Evolutionary conservation across 64 coral and sea anemone genomes (phyloP).

Genomic region (Acropora tenuis): DNA sequence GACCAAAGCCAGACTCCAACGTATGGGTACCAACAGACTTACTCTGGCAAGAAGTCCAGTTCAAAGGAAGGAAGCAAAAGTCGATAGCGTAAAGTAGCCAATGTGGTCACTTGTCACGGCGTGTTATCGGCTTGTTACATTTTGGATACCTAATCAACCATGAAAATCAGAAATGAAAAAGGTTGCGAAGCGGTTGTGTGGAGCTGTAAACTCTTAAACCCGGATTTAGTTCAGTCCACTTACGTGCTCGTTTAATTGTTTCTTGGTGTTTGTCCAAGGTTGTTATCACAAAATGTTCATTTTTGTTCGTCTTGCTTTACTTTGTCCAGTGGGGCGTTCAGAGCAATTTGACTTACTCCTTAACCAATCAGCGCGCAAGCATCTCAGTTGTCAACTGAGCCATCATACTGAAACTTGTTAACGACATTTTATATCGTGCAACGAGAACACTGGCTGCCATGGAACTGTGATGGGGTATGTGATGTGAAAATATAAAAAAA

Average conservation of each 20-base stretch:
- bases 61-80: slow-evolving; percentile 60
- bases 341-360: no score
- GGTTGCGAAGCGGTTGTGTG: no score
- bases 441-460: no score
- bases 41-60: slow-evolving; percentile 27
- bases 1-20: slow-evolving; percentile 69
- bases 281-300: not conserved
- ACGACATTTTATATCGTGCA: no score
- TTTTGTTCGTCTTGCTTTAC: not conserved
- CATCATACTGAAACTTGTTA: no score
- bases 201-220: no score
- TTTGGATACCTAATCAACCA: not conserved
- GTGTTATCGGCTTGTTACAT: not conserved
- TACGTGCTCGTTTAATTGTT: not conserved
- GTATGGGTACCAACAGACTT: slow-evolving; percentile 40
- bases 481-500: not conserved
- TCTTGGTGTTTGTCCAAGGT: not conserved
- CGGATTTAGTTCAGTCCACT: not conserved
- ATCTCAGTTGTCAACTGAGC: no score
- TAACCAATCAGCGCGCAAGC: no score
- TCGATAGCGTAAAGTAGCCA: not conserved
- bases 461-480: no score
- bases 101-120: not conserved
- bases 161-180: not conserved
- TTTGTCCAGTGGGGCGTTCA: no score